These are phyloP conservation scores for Macrobrachium rosenbergii DNA, from an alignment of 1,140 invertebrate genomes.

Conservation along the genomic window DNA sequence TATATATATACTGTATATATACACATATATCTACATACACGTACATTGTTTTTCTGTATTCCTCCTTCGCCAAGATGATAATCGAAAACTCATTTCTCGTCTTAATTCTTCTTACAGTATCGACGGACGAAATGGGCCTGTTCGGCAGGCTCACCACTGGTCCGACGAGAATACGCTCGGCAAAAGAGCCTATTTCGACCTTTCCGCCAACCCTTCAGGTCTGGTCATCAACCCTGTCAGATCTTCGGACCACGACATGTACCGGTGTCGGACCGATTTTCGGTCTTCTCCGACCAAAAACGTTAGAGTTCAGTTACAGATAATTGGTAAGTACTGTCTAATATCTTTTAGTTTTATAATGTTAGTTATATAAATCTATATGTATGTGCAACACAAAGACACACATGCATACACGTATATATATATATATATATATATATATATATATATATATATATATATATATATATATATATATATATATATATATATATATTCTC, in stretches of 20 bases:
- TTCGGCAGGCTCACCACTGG: constrained; percentile 40
- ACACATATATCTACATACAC: neutral
- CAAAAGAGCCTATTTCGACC: constrained; percentile 43
- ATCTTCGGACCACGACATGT: constrained; percentile 57
- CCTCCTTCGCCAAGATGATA: neutral
- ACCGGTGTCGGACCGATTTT: constrained; percentile 71
- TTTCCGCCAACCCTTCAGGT: constrained; percentile 35
- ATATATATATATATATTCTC: constrained; percentile 23
- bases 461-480: constrained; percentile 15
- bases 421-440: constrained; percentile 27
- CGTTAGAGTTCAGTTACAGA: constrained; percentile 68
- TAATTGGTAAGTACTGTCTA: constrained; percentile 69
- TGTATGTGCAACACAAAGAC: neutral
- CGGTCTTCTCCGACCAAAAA: constrained; percentile 70
- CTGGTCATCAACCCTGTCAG: constrained; percentile 41
- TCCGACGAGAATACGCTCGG: constrained; percentile 24
- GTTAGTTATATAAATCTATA: neutral
- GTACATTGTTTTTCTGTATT: neutral
- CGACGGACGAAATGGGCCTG: constrained; percentile 46
- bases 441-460: constrained; percentile 32
- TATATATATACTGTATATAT: too few relatives aligned
- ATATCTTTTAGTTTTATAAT: neutral
- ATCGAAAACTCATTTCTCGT: neutral
- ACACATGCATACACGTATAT: constrained; percentile 18
- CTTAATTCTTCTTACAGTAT: constrained; percentile 18